These are phyloP conservation scores for Synergus umbraculus DNA, from an alignment of 2,888 invertebrate genomes.

Conservation along the genomic window DNA sequence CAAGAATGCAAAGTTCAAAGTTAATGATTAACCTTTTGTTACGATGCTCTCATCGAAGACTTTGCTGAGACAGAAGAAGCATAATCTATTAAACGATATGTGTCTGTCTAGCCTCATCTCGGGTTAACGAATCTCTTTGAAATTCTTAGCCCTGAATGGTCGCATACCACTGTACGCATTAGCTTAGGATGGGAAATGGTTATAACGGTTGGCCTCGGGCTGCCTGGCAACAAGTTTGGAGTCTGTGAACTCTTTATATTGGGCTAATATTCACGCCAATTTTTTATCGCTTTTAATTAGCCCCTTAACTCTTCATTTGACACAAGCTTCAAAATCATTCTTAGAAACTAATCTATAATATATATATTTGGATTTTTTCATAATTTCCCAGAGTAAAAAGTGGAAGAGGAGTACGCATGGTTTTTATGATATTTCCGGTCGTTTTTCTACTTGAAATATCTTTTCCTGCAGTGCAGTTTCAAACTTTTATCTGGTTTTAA, in stretches of 20 bases:
- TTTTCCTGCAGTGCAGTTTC: neutral
- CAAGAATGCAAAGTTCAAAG: slow-evolving; percentile 10
- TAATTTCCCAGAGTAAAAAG: neutral
- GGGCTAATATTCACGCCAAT: neutral
- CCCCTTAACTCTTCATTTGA: neutral
- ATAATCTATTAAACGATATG: slow-evolving; percentile 34
- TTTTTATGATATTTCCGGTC: neutral
- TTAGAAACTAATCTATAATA: neutral
- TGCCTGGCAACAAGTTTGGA: slow-evolving; percentile 39
- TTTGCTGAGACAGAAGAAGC: slow-evolving; percentile 30
- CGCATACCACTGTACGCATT: slow-evolving; percentile 14
- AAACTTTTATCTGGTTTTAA: neutral
- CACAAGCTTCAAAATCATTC: neutral
- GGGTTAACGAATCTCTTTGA: slow-evolving; percentile 40
- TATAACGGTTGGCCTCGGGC: slow-evolving; percentile 34
- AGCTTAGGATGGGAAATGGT: slow-evolving; percentile 35
- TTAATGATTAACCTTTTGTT: slow-evolving; percentile 27
- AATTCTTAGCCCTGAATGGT: slow-evolving; percentile 38
- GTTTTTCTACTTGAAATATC: neutral
- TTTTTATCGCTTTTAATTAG: neutral
- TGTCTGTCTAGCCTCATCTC: slow-evolving; percentile 30
- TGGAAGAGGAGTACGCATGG: neutral
- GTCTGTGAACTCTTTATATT: slow-evolving; percentile 8
- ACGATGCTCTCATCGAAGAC: neutral
- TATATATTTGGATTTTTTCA: neutral